Evolutionary conservation across 2,113 vertebrate genomes (phyloP).

Genomic region (Dinomys branickii): DNA sequence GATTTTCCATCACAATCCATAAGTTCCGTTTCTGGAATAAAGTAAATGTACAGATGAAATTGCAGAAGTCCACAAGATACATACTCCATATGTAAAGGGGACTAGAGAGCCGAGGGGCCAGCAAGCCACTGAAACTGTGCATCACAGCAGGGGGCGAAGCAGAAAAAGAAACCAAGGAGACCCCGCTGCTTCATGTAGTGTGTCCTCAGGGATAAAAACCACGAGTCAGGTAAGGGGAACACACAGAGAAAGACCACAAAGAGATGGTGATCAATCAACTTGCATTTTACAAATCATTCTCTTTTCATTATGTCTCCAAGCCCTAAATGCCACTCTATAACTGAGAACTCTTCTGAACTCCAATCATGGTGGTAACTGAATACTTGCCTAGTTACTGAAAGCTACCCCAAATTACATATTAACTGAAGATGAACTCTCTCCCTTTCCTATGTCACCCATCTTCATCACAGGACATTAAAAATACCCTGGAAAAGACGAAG

Average conservation of each 20-base stretch:
- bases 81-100: neutral
- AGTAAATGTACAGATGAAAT: neutral
- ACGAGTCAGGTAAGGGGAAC: neutral
- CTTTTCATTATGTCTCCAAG: neutral
- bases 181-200: fast-evolving
- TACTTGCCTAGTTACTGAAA: neutral
- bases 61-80: neutral
- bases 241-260: neutral
- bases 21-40: conserved; percentile 91
- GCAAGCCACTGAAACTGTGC: fast-evolving
- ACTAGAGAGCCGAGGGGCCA: neutral
- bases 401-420: neutral
- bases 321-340: neutral
- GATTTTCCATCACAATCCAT: conserved; percentile 96
- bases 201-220: neutral
- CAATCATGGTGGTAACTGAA: neutral
- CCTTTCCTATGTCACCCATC: neutral
- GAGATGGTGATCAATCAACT: neutral
- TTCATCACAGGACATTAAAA: neutral
- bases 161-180: neutral
- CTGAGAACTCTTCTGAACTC: neutral
- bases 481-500: neutral
- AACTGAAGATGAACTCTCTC: neutral
- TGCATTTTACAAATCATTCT: neutral
- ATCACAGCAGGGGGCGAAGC: no score